Evolutionary conservation across 2,888 invertebrate genomes (phyloP).

Genomic region (Chaetoderma sp.): DNA sequence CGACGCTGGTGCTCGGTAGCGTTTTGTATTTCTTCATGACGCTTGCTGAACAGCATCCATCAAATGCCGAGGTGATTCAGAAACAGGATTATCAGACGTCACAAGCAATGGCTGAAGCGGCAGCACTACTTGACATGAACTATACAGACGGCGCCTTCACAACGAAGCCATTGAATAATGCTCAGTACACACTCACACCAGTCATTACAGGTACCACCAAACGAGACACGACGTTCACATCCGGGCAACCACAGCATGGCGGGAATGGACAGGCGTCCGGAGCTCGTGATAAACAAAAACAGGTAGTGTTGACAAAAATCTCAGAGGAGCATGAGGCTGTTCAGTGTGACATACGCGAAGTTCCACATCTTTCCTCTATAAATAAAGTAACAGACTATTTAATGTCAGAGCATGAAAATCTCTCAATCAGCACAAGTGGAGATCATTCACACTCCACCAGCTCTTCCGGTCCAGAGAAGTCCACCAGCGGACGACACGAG

Average conservation of each 20-base stretch:
- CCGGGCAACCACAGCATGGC: no score
- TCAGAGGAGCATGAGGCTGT: conserved; percentile 57
- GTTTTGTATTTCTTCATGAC: conserved; percentile 61
- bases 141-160: conserved; percentile 50
- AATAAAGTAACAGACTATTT: conserved; percentile 32
- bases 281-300: conserved; percentile 55
- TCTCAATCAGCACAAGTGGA: not conserved
- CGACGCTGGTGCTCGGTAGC: conserved; percentile 55
- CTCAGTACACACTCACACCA: conserved; percentile 52
- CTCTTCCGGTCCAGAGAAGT: conserved; percentile 53
- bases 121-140: conserved; percentile 60
- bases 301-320: conserved; percentile 56
- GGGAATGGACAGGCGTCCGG: no score
- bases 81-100: conserved; percentile 53
- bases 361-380: conserved; percentile 38
- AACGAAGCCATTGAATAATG: conserved; percentile 53
- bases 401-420: conserved; percentile 28
- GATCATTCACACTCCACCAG: conserved; percentile 10
- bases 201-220: no score
- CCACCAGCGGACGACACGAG: conserved; percentile 43
- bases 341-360: conserved; percentile 49
- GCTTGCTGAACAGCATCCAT: conserved; percentile 55
- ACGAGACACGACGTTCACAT: no score
- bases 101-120: conserved; percentile 56
- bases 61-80: conserved; percentile 62